Evolutionary conservation across 2,113 vertebrate species (phyloP), one percentile per base, ranked within the genome.

Genomic region (zebrafish (Danio rerio)): DNA sequence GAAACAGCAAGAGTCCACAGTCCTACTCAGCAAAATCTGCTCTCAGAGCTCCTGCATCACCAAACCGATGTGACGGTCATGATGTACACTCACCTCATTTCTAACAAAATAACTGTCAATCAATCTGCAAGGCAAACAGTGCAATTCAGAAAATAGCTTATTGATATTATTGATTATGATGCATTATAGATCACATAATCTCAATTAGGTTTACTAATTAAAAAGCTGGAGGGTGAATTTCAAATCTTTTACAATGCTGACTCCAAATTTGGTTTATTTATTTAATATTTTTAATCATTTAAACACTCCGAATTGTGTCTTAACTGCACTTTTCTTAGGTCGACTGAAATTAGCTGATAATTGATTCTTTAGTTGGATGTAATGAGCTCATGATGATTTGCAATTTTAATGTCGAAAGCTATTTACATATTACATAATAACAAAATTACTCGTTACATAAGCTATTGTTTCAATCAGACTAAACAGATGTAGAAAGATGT

Each of bases 1-100:
- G 40, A 20, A 70, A 47, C 45, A n/a, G 66, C 43, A 49, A 56
- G 21, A 69, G 43, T 68, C 31, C 31, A 47, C 16, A 69, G 69
- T 83, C 59, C 70, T 43, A 75, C 76, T 81, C 65, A 63, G 63
- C 71, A 74, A 56, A 31, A 73, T 50, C 20, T 71, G 78, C 55
- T 40, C 43, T 18, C 11, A 8, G 61, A 58, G 81, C 50, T 58
- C 18, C 40, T 9, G 11, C 77, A 71, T 65, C 50, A 59, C 18
- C 9, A 18, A 62, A 58, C 43, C 5, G 13, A 77, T 47, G 13
- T 40, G 45, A 63, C 21, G 58, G 49, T 52, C 49, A 52, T 52
- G 16, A 70, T 70, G 69, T 52, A 31, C 13, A 63, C 59, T 40
- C 9, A 8, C 59, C 50, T 73, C 58, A 50, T 11, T 63, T 47